Base-by-base conservation (phyloP, 2,113 vertebrate genomes). In the Eretmodus cyanostictus region DNA sequence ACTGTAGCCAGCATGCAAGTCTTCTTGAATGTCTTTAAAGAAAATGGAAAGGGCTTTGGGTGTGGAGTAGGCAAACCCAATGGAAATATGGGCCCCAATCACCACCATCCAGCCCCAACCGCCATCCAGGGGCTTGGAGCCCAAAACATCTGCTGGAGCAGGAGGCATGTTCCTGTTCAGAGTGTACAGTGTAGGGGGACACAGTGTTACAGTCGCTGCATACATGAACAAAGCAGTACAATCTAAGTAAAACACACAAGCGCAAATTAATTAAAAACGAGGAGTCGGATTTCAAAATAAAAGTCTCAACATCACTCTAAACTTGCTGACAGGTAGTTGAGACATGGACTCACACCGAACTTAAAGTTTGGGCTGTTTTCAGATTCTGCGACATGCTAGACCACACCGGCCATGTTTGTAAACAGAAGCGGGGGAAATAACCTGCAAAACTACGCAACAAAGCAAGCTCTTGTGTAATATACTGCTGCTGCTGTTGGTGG, bases 41-140 rank as follows among this genome's bases (percentile, higher is more conserved):
- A 97, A 98, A 88, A 96, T 96, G 80, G 97, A 96, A 38, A 97
- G 55, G 53, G 92, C 94, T 96, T 98, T 98, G 40, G 96, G 95
- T n/a, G 97, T 97, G 49, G 96, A 93, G 4, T 97, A 97, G 0
- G 97, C 96, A 27, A 98, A 97, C 86, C 97, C 97, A 8, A 97
- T 96, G 80, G 97, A 95, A 17, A 97, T 42, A 81, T 98, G 97
- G 27, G 97, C 95, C 1, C 96, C 97, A 1, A 96, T 38, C n/a
- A 97, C 96, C 80, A 97, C 96, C 27, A 90, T 84, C 96, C 97
- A 97, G 2, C 96, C 98, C 96, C 97, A 97, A 13, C 96, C 97
- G 1, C 97, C 97, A 1, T 98, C 97, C 1, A 93, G 96, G 2
- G 97, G 96, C 40, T 88, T 91, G 38, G 87, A 68, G 19, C 11